A percentile compares a stretch with the other conserved stretches of the same genome.
These are phyloP conservation scores for Amphibalanus amphitrite DNA, from an alignment of 1,140 invertebrate genomes.

Conservation along the genomic window DNA sequence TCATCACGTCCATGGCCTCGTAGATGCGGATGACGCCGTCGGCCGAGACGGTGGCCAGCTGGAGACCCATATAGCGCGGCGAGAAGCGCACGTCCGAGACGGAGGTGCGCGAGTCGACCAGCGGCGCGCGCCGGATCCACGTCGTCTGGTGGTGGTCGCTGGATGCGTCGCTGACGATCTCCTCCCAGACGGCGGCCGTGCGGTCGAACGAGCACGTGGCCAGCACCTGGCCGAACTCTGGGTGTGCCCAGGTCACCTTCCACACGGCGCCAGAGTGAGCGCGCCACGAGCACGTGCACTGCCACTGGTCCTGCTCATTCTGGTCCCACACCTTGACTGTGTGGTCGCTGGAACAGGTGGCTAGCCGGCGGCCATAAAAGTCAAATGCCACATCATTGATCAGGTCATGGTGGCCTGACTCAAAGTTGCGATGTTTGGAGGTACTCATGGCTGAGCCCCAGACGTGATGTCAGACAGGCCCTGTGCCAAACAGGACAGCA, in stretches of 20 bases:
- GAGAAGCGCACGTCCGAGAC: constrained; percentile 87
- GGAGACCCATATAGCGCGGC: constrained; percentile 81
- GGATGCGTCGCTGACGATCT: constrained; percentile 33
- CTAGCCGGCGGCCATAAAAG: constrained; percentile 89
- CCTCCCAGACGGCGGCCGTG: constrained; percentile 93
- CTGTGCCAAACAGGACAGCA: too few species aligned
- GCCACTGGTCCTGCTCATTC: constrained; percentile 65
- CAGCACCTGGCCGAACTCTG: constrained; percentile 88
- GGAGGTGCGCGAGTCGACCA: constrained; percentile 64
- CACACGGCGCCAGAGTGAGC: constrained; percentile 93
- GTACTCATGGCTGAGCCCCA: neutral
- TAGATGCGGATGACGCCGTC: constrained; percentile 75
- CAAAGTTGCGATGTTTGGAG: neutral
- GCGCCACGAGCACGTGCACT: constrained; percentile 78
- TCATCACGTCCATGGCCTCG: constrained; percentile 97
- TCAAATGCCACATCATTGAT: constrained; percentile 96
- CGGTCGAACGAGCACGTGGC: constrained; percentile 96
- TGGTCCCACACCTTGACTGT: constrained; percentile 95
- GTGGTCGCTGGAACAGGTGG: constrained; percentile 94
- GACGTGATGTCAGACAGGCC: too few species aligned
- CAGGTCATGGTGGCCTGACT: constrained; percentile 80
- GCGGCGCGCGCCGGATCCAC: constrained; percentile 80
- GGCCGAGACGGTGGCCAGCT: constrained; percentile 71
- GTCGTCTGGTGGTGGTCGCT: constrained; percentile 34
- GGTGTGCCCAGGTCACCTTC: constrained; percentile 97